Evolutionary conservation across 2,797 vertebrate species (phyloP).

Genomic region (Balearica regulorum): DNA sequence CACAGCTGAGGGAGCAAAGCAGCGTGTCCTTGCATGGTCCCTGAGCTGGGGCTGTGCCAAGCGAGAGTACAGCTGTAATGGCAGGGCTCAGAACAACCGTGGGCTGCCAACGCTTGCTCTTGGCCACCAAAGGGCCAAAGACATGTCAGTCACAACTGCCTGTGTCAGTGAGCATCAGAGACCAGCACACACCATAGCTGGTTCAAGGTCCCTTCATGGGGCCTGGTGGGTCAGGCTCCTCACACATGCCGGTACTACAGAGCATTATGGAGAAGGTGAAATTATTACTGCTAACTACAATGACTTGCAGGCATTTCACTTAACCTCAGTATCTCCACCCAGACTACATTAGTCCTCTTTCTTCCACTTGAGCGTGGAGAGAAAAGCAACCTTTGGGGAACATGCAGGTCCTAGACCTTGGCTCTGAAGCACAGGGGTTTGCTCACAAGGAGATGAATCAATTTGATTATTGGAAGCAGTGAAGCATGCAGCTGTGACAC

Average conservation of each 20-base stretch:
- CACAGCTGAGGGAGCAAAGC: background rate
- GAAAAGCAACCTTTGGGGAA: background rate
- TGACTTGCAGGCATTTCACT: background rate
- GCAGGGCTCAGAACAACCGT: background rate
- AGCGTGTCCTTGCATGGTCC: background rate
- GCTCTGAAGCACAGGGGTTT: background rate
- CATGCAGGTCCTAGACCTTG: background rate
- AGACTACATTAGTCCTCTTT: background rate
- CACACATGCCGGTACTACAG: background rate
- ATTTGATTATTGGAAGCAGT: background rate
- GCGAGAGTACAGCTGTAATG: accelerated
- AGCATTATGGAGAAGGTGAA: background rate
- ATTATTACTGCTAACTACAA: background rate
- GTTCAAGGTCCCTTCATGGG: background rate
- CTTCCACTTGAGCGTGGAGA: background rate
- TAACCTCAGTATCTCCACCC: background rate
- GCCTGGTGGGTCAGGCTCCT: background rate
- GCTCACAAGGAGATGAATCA: background rate
- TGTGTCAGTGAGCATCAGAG: background rate
- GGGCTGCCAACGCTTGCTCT: background rate
- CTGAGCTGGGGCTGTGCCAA: background rate
- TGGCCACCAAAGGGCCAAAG: background rate
- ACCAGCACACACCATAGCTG: background rate
- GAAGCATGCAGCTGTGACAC: background rate
- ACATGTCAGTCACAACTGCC: background rate